Evolutionary conservation across 1,140 invertebrate species (phyloP).

Genomic region (Hycleus phaleratus): DNA sequence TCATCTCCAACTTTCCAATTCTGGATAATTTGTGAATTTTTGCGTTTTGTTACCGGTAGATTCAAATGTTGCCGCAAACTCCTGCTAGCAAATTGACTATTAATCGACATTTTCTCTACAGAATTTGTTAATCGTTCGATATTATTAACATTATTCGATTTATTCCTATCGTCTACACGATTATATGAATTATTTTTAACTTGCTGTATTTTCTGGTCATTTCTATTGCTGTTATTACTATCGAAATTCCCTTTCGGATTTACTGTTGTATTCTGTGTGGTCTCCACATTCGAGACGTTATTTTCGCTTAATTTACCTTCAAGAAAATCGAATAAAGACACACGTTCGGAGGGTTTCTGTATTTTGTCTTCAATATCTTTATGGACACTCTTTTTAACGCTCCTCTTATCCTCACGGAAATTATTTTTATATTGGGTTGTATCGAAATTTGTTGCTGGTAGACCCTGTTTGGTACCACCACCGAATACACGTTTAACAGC

Average conservation of each 20-base stretch:
- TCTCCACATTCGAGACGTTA: neutral
- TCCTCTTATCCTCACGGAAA: conserved; percentile 41
- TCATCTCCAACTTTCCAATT: conserved; percentile 70
- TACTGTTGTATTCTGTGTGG: neutral
- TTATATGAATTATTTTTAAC: conserved; percentile 2
- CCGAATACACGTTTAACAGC: conserved; percentile 73
- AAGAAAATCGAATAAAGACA: conserved; percentile 81
- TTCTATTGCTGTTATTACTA: conserved; percentile 4
- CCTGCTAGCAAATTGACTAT: conserved; percentile 33
- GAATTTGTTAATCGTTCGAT: conserved; percentile 15
- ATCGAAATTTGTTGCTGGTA: conserved; percentile 40
- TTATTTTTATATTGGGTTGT: neutral
- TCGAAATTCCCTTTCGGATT: neutral
- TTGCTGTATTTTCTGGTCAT: conserved; percentile 5
- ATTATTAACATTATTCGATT: conserved; percentile 14
- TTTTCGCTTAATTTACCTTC: conserved; percentile 68
- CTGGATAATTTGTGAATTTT: conserved; percentile 34
- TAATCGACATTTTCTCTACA: conserved; percentile 28
- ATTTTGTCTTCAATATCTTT: conserved; percentile 53
- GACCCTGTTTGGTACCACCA: conserved; percentile 58
- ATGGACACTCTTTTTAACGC: conserved; percentile 37
- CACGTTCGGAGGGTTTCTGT: conserved; percentile 71
- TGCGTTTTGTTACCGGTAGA: conserved; percentile 29
- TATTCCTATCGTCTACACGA: neutral
- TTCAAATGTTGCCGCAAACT: conserved; percentile 35